Evolutionary conservation across 2,113 vertebrate species (phyloP), one percentile per base, ranked within the genome.

Genomic region (Pongo abelii): DNA sequence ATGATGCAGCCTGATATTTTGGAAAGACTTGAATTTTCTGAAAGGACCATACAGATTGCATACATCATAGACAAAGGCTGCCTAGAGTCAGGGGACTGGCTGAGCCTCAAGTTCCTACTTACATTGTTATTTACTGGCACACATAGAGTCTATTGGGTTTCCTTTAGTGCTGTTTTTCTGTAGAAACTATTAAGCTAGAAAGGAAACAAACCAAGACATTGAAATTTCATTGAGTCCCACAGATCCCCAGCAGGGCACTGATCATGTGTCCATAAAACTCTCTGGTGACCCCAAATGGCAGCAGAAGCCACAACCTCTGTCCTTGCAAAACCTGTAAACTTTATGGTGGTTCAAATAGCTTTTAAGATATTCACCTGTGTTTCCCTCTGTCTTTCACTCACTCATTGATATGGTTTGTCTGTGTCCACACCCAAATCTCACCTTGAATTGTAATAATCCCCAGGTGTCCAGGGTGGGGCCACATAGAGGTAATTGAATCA

Each of bases 131-230:
- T 59, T 74, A 64, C 30, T 48, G 32, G 32, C 13, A 91, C 30
- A 77, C 38, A 85, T 18, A 14, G 17, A 85, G 8, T 64, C 55
- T 48, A 12, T 3, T 35, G 10, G 46, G 64, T 92, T 94, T 77
- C n/a, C 6, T 55, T 91, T 90, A 84, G 57, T 80, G 55, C 23
- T 81, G 11, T 17, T 93, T 92, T 18, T 57, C 23, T 67, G 35
- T 20, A 90, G 78, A 90, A 92, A 95, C 79, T 57, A 74, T 85
- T 67, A 89, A 43, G 67, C 38, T 69, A 92, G 22, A 25, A 72
- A 94, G 30, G 14, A 96, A 79, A 93, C 23, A 93, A 95, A 85
- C 4, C 50, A 78, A 96, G 22, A 96, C 52, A 52, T 1, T 30
- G 17, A 92, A 69, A 35, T 52, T 50, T 93, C 3, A 1, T 55